Conservation (phyloP, 2,113 vertebrate species). For the Oryzias curvinotus region DNA sequence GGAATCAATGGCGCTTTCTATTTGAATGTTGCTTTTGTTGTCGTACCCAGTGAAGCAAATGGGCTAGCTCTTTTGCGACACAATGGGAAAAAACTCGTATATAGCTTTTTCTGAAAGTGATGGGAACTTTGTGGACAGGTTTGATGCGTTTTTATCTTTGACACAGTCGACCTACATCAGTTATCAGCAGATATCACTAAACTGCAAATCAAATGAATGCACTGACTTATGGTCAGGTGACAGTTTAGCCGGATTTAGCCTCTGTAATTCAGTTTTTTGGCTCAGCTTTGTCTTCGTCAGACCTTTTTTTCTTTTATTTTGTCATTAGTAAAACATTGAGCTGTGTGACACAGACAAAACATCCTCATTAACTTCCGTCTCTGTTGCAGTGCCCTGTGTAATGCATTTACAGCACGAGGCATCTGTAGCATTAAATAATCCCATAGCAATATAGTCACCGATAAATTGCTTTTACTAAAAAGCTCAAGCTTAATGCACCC, state of each 20-base stretch:
- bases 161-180: slow-evolving; percentile 31
- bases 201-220: slow-evolving; percentile 45
- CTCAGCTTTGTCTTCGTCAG: neutral
- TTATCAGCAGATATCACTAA: slow-evolving; percentile 36
- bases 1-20: slow-evolving; percentile 53
- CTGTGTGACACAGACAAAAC: slow-evolving; percentile 43
- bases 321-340: slow-evolving; percentile 35
- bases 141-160: slow-evolving; percentile 33
- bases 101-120: slow-evolving; percentile 22
- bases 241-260: slow-evolving; percentile 39
- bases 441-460: slow-evolving; percentile 52
- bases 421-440: slow-evolving; percentile 59
- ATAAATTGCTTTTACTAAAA: slow-evolving; percentile 71
- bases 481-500: slow-evolving; percentile 61
- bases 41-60: slow-evolving; percentile 37
- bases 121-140: slow-evolving; percentile 20
- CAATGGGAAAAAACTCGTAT: neutral
- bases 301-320: slow-evolving; percentile 6
- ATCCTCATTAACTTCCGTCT: slow-evolving; percentile 26
- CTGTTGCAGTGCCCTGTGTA: slow-evolving; percentile 44
- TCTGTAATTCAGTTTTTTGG: slow-evolving; percentile 35
- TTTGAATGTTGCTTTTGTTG: slow-evolving; percentile 52
- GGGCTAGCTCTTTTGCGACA: slow-evolving; percentile 26
- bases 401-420: slow-evolving; percentile 59
- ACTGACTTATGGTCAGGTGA: slow-evolving; percentile 30